phyloP scores from a whole-genome alignment of 1,140 invertebrate genomes.

The Callitettix versicolor region DNA sequence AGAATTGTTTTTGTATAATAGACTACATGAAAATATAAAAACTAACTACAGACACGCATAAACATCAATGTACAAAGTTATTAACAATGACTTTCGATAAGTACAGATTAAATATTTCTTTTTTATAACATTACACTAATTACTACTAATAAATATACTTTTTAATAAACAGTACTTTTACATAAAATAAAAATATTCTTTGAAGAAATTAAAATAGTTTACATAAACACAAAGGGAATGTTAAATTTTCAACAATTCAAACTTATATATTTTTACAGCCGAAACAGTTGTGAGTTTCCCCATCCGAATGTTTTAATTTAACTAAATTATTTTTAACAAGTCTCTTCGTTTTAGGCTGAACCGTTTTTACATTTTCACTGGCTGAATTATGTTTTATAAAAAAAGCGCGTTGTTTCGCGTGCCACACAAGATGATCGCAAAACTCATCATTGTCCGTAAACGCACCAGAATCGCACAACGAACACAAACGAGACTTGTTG shows the following conservation, averaged over 20 bases:
- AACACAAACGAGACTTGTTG: slow-evolving; percentile 6
- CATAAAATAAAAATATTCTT: neutral
- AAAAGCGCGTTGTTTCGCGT: slow-evolving; percentile 16
- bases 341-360: neutral
- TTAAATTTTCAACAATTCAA: neutral
- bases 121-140: too few species aligned
- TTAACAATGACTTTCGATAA: too few species aligned
- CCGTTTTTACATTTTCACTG: neutral
- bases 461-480: slow-evolving; percentile 18
- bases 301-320: neutral
- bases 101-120: too few species aligned
- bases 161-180: neutral
- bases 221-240: neutral
- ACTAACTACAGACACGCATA: too few species aligned
- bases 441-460: slow-evolving; percentile 19
- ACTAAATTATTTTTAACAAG: neutral
- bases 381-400: neutral
- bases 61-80: too few species aligned
- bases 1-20: too few species aligned
- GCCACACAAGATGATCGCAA: slow-evolving; percentile 20
- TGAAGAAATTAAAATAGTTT: neutral
- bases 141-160: neutral
- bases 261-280: neutral
- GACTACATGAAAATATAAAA: too few species aligned
- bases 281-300: neutral